A percentile compares a stretch with the other conserved stretches of the same genome.
Conservation (phyloP, 2,113 vertebrate species). For the Lophius piscatorius region DNA sequence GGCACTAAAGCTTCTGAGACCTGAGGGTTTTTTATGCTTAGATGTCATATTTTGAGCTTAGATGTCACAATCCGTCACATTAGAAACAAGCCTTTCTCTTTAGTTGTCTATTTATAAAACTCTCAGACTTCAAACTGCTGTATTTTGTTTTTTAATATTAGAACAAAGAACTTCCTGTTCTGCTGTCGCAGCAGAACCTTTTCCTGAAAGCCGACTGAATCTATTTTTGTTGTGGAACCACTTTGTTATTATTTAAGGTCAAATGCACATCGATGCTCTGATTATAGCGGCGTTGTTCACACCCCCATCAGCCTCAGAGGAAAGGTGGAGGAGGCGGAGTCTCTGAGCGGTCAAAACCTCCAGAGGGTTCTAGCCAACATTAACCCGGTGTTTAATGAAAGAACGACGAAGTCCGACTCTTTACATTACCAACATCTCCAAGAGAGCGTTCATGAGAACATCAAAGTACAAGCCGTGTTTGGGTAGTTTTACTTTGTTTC, state of each 20-base stretch:
- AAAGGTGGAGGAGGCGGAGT: no score
- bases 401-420: no score
- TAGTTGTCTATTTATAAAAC: background rate
- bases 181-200: slow-evolving; percentile 26
- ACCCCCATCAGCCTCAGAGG: no score
- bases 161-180: slow-evolving; percentile 19
- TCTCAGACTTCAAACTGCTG: slow-evolving; percentile 1
- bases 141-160: slow-evolving; percentile 1
- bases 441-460: no score
- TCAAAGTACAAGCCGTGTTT: no score
- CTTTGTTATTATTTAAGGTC: slow-evolving; percentile 38
- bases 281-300: slow-evolving; percentile 7
- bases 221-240: slow-evolving; percentile 22
- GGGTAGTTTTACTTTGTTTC: no score
- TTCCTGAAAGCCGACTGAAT: slow-evolving; percentile 11
- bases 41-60: background rate
- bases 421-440: no score
- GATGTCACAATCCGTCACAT: no score
- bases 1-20: background rate
- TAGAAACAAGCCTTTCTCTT: slow-evolving; percentile 1
- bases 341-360: no score
- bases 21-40: background rate
- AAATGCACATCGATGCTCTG: slow-evolving; percentile 31
- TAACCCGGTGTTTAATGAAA: no score
- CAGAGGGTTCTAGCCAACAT: no score